Conservation (phyloP, 2,113 vertebrate species). For the Catharus bicknelli region DNA sequence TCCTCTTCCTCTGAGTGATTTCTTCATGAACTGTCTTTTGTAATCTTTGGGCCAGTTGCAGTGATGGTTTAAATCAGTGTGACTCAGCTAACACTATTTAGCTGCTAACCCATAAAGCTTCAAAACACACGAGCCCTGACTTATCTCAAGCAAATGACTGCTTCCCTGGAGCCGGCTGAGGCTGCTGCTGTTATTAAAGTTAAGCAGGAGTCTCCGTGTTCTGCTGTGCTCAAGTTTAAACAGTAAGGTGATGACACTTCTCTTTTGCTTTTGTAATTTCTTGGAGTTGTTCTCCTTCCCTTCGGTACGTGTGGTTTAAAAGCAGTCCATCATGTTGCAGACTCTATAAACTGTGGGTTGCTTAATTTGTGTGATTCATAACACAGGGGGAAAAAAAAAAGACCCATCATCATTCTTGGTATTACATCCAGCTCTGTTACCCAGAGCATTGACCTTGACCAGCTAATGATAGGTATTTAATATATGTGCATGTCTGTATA, state of each 20-base stretch:
- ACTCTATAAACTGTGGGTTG: slow-evolving; percentile 22
- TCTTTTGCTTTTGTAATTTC: slow-evolving; percentile 36
- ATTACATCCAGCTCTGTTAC: slow-evolving; percentile 28
- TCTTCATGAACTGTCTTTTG: background rate
- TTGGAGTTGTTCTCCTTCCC: slow-evolving; percentile 33
- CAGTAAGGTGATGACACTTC: slow-evolving; percentile 53
- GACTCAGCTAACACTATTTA: slow-evolving; percentile 18
- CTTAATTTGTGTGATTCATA: slow-evolving; percentile 52
- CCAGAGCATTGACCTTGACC: slow-evolving; percentile 49
- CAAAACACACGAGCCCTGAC: background rate
- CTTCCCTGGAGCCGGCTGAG: background rate
- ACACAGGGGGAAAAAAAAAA: background rate
- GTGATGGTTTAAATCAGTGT: background rate
- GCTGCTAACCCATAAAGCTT: slow-evolving; percentile 27
- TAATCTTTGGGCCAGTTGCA: background rate
- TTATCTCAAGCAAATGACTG: slow-evolving; percentile 35
- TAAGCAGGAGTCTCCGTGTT: background rate
- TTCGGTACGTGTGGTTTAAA: slow-evolving; percentile 49
- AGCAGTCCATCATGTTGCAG: slow-evolving; percentile 36
- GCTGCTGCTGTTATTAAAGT: slow-evolving; percentile 46
- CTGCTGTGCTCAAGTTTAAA: slow-evolving; percentile 41
- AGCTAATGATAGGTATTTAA: slow-evolving; percentile 59
- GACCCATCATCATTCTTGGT: slow-evolving; percentile 22
- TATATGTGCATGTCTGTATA: background rate
- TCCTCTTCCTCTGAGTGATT: background rate